Conservation (phyloP, 2,797 vertebrate species). For the Sandelia bainsii region DNA sequence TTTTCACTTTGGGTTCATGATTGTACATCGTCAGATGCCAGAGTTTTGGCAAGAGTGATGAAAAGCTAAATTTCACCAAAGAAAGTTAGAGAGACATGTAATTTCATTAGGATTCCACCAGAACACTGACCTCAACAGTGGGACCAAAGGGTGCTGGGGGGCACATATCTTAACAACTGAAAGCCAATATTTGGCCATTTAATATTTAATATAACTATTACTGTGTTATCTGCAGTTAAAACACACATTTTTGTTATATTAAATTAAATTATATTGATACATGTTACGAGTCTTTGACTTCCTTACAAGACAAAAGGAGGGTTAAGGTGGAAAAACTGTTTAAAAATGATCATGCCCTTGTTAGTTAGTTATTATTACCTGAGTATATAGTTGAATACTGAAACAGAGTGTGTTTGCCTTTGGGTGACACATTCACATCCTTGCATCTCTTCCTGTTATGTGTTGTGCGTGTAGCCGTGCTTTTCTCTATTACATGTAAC, state of each 20-base stretch:
- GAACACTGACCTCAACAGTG: constrained; percentile 30
- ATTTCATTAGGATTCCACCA: constrained; percentile 34
- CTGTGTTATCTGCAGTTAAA: background rate
- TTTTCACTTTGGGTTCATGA: constrained; percentile 18
- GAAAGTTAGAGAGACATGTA: constrained; percentile 1
- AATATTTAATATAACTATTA: background rate
- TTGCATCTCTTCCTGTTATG: constrained; percentile 51
- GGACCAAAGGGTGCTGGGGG: constrained; percentile 18
- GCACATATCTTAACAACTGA: background rate
- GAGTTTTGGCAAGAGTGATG: constrained; percentile 9
- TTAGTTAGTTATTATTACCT: constrained; percentile 15
- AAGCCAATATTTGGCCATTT: background rate
- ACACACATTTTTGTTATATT: background rate
- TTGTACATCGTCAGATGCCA: background rate
- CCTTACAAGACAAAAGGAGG: constrained; percentile 9
- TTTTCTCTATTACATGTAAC: constrained; percentile 68
- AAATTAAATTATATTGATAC: background rate
- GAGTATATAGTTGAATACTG: constrained; percentile 31
- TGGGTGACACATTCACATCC: constrained; percentile 38
- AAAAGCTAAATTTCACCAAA: constrained; percentile 34
- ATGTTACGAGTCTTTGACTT: background rate
- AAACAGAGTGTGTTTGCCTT: constrained; percentile 44
- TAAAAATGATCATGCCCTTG: background rate
- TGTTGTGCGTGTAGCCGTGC: constrained; percentile 47
- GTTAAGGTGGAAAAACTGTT: background rate